Evolutionary conservation across 1,140 invertebrate genomes (phyloP).

Genomic region (Drosophila simulans): DNA sequence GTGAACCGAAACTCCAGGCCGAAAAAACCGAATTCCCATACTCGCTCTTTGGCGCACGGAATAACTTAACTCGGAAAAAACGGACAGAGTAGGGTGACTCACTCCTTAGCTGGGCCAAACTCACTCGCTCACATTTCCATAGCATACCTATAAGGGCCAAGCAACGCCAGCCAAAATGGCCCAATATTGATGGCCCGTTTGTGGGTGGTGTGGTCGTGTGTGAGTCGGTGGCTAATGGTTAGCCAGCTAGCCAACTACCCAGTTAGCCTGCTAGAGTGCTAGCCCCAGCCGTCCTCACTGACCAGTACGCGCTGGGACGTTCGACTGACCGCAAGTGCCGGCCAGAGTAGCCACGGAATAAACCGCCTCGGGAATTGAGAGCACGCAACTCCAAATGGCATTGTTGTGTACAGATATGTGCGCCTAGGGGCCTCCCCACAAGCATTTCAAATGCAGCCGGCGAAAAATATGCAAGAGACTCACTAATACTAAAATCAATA

Average conservation of each 20-base stretch:
- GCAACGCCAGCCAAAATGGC: constrained; percentile 41
- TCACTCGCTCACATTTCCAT: constrained; percentile 48
- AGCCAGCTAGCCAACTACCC: constrained; percentile 40
- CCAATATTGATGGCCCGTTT: constrained; percentile 49
- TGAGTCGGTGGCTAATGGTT: constrained; percentile 24
- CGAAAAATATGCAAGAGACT: constrained; percentile 55
- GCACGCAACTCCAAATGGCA: constrained; percentile 64
- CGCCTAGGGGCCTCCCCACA: background rate
- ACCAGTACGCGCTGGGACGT: constrained; percentile 79
- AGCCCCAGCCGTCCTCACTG: constrained; percentile 49
- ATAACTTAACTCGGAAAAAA: constrained; percentile 68
- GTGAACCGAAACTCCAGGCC: constrained; percentile 20
- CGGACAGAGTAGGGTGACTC: constrained; percentile 64
- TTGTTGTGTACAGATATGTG: constrained; percentile 44
- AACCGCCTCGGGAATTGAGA: constrained; percentile 9
- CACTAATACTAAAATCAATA: constrained; percentile 50
- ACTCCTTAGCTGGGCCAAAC: constrained; percentile 25
- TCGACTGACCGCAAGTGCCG: constrained; percentile 82
- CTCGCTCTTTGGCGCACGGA: constrained; percentile 42
- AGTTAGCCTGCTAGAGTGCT: constrained; percentile 36
- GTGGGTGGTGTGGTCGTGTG: constrained; percentile 15
- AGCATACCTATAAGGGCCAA: constrained; percentile 73
- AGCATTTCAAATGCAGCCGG: constrained; percentile 40
- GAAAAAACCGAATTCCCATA: constrained; percentile 46
- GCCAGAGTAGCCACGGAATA: constrained; percentile 6